Conservation (phyloP, 1,140 invertebrate genomes). For the Melitaea cinxia region DNA sequence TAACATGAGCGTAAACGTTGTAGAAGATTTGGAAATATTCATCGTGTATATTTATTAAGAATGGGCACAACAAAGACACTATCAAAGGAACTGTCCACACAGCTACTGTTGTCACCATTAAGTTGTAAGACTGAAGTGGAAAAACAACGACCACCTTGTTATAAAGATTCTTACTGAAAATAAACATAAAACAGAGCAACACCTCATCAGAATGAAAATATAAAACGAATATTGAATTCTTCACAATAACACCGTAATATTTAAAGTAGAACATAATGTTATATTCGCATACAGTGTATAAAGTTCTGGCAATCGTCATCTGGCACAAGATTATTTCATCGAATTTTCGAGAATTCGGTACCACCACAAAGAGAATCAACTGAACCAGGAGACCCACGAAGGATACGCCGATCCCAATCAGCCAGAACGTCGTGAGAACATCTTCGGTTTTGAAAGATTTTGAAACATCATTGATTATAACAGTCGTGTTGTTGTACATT, state of each 20-base stretch:
- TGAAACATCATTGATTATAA: neutral
- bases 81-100: slow-evolving; percentile 42
- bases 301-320: slow-evolving; percentile 46
- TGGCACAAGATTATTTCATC: slow-evolving; percentile 55
- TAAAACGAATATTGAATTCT: slow-evolving; percentile 20
- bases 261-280: slow-evolving; percentile 28
- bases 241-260: neutral
- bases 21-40: slow-evolving; percentile 41
- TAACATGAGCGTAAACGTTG: slow-evolving; percentile 40
- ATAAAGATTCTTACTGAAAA: slow-evolving; percentile 59
- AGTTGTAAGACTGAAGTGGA: slow-evolving; percentile 30
- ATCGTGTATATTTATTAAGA: slow-evolving; percentile 29
- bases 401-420: slow-evolving; percentile 45
- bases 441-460: neutral
- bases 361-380: slow-evolving; percentile 29
- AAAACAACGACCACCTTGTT: slow-evolving; percentile 57
- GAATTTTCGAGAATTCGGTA: slow-evolving; percentile 49
- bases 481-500: neutral
- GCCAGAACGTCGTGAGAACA: slow-evolving; percentile 30
- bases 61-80: slow-evolving; percentile 41
- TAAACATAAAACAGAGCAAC: slow-evolving; percentile 50
- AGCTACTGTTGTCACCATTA: slow-evolving; percentile 28
- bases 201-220: slow-evolving; percentile 52
- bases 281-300: slow-evolving; percentile 48
- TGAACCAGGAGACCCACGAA: slow-evolving; percentile 39